phyloP scores from a whole-genome alignment of 2,113 vertebrate species.

The Mirza zaza region DNA sequence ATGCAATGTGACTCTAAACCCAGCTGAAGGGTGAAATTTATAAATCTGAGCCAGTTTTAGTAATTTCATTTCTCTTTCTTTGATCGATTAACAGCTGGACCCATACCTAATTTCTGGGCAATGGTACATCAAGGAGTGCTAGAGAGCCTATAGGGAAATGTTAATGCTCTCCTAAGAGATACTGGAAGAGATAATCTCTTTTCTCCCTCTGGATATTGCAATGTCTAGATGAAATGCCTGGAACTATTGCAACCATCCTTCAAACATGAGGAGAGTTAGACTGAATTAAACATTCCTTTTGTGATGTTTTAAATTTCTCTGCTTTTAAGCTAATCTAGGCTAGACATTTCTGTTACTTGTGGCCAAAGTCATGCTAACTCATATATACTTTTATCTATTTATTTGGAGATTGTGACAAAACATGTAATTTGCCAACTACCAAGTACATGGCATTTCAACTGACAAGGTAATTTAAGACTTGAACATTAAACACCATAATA shows the following conservation, averaged over 20 bases:
- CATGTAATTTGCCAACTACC: conserved; percentile 47
- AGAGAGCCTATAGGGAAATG: not conserved
- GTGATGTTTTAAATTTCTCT: not conserved
- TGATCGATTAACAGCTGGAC: not conserved
- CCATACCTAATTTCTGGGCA: not conserved
- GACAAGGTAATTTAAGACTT: conserved; percentile 55
- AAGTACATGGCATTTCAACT: conserved; percentile 22
- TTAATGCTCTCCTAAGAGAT: not conserved
- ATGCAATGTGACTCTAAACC: not conserved
- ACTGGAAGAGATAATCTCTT: not conserved
- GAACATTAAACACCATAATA: conserved; percentile 34
- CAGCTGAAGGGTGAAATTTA: not conserved
- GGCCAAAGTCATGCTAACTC: not conserved
- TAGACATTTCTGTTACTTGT: not conserved
- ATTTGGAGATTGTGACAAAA: not conserved
- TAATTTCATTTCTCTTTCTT: not conserved
- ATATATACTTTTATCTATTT: not conserved
- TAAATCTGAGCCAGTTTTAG: not conserved
- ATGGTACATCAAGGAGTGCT: not conserved
- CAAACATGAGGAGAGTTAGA: not conserved
- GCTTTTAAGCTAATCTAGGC: not conserved
- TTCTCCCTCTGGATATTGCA: not conserved
- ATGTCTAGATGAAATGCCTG: not conserved
- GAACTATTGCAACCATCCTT: not conserved
- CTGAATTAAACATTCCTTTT: not conserved